phyloP scores from a whole-genome alignment of 2,888 invertebrate genomes.

The Aricia artaxerxes region DNA sequence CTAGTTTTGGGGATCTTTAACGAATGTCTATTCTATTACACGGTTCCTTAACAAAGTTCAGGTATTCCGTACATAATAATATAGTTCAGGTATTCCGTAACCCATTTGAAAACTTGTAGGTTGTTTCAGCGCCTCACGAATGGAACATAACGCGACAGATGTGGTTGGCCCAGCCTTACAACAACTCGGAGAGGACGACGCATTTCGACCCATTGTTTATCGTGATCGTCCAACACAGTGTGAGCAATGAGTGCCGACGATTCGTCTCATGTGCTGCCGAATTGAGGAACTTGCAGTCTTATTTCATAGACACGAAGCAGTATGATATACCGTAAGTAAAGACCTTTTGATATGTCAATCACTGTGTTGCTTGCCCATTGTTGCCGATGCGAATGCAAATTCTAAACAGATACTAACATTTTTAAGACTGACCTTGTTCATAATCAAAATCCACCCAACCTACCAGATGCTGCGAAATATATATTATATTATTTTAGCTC shows the following conservation, averaged over 20 bases:
- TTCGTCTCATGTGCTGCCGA: conserved; percentile 61
- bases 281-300: conserved; percentile 56
- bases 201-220: conserved; percentile 56
- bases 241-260: conserved; percentile 52
- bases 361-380: no score
- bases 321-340: conserved; percentile 56
- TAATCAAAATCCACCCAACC: no score
- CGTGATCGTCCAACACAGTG: conserved; percentile 65
- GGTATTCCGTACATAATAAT: not conserved
- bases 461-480: no score
- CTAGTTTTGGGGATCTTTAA: no score
- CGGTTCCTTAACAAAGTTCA: no score
- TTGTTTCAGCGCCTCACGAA: conserved; percentile 56
- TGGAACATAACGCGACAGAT: conserved; percentile 65
- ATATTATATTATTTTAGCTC: no score
- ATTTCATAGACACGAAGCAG: conserved; percentile 42
- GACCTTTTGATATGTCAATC: no score
- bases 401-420: no score
- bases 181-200: conserved; percentile 37
- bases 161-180: conserved; percentile 58
- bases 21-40: no score
- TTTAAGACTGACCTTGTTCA: no score
- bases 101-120: conserved; percentile 20
- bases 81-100: not conserved
- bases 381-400: no score